A percentile compares a stretch with the other conserved stretches of the same genome.
These are phyloP conservation scores for Crocuta crocuta DNA, from an alignment of 2,113 vertebrate species.

Conservation along the genomic window DNA sequence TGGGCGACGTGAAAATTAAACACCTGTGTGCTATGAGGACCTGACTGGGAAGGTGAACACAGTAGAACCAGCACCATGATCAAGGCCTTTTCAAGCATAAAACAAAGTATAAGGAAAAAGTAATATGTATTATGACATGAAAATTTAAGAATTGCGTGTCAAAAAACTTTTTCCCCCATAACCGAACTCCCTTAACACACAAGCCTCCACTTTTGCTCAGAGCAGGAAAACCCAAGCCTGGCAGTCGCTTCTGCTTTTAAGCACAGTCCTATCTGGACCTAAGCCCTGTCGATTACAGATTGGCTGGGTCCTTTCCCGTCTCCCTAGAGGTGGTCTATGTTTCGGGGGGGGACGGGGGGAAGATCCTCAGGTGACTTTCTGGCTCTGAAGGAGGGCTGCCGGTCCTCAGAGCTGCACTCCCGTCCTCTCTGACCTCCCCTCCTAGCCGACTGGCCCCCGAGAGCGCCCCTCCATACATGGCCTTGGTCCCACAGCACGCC, in stretches of 20 bases:
- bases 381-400: neutral
- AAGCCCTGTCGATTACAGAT: neutral
- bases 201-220: neutral
- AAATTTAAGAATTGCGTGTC: neutral
- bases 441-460: too few species aligned
- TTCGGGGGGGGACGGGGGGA: neutral
- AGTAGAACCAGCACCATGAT: neutral
- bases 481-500: neutral
- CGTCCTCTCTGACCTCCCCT: neutral
- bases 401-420: neutral
- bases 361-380: neutral
- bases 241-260: neutral
- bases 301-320: neutral
- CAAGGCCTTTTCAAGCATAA: neutral
- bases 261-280: neutral
- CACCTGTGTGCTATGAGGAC: neutral
- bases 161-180: neutral
- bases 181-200: neutral
- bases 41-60: neutral
- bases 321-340: neutral
- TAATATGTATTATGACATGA: neutral
- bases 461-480: too few species aligned
- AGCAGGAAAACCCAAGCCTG: neutral
- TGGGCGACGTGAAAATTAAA: neutral
- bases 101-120: neutral